A percentile compares a stretch with the other conserved stretches of the same genome.
Conservation (phyloP, 2,888 invertebrate genomes). For the Colostygia pectinataria region DNA sequence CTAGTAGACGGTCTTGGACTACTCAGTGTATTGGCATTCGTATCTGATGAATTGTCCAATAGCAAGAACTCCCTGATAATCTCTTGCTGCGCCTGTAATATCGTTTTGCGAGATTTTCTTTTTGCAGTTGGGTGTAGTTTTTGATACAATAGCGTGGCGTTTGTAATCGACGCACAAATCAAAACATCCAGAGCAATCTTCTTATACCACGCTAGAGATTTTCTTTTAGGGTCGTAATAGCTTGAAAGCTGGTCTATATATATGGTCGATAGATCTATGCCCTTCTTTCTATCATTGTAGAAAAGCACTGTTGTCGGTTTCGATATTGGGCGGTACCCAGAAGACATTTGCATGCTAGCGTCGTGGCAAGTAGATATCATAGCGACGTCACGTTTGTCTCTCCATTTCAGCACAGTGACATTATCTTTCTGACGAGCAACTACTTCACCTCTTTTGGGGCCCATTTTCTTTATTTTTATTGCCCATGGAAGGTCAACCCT, state of each 20-base stretch:
- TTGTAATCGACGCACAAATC: constrained; percentile 17
- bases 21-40: constrained; percentile 27
- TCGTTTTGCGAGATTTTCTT: constrained; percentile 12
- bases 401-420: constrained; percentile 22
- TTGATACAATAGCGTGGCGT: constrained; percentile 30
- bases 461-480: not conserved
- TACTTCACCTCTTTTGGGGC: not conserved
- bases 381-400: constrained; percentile 25
- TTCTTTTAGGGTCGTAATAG: constrained; percentile 25
- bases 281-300: constrained; percentile 3
- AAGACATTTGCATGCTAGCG: not conserved
- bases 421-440: constrained; percentile 20
- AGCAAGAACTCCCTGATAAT: constrained; percentile 25
- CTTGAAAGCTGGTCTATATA: constrained; percentile 4
- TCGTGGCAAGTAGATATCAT: constrained; percentile 18
- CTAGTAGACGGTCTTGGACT: constrained; percentile 30
- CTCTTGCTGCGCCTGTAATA: constrained; percentile 25
- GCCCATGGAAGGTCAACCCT: not conserved
- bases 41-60: constrained; percentile 27
- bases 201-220: constrained; percentile 32
- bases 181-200: constrained; percentile 29
- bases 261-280: constrained; percentile 3
- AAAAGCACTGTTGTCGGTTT: not conserved
- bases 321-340: not conserved
- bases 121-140: constrained; percentile 29